A percentile compares a stretch with the other conserved stretches of the same genome.
Conservation (phyloP, 2,113 vertebrate species). For the Smithornis capensis region DNA sequence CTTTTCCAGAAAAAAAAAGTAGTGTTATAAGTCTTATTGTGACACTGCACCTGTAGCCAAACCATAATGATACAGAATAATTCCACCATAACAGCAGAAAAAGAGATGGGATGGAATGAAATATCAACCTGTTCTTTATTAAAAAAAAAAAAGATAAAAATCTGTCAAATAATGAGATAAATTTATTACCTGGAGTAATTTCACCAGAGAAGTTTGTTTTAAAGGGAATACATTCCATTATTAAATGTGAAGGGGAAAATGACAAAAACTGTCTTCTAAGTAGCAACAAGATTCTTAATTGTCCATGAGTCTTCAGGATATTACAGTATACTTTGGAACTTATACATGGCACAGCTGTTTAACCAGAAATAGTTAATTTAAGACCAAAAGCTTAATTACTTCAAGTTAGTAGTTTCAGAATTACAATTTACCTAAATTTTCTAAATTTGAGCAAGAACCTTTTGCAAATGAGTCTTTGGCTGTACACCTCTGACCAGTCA, state of each 20-base stretch:
- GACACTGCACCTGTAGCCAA: not conserved
- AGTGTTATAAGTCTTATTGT: not conserved
- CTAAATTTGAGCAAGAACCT: not conserved
- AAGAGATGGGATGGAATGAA: not conserved
- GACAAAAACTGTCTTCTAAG: not conserved
- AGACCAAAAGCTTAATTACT: not conserved
- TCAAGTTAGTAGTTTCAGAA: not conserved
- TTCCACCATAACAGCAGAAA: not conserved
- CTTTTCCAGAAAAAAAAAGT: not conserved
- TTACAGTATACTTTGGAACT: not conserved
- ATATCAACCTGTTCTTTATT: not conserved
- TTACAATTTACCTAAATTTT: not conserved
- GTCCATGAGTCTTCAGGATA: not conserved
- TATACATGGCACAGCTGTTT: not conserved
- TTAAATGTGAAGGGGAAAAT: not conserved
- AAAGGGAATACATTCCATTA: not conserved
- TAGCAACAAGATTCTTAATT: not conserved
- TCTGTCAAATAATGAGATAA: not conserved
- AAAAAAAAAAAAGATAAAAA: not conserved
- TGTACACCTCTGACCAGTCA: fast-evolving
- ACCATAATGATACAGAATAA: not conserved
- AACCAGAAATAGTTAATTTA: not conserved
- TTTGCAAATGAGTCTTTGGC: not conserved
- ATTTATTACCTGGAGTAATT: not conserved
- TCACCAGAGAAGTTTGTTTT: not conserved